These are phyloP conservation scores for Calcarius lapponicus DNA, from an alignment of 2,797 vertebrate genomes.

Conservation along the genomic window DNA sequence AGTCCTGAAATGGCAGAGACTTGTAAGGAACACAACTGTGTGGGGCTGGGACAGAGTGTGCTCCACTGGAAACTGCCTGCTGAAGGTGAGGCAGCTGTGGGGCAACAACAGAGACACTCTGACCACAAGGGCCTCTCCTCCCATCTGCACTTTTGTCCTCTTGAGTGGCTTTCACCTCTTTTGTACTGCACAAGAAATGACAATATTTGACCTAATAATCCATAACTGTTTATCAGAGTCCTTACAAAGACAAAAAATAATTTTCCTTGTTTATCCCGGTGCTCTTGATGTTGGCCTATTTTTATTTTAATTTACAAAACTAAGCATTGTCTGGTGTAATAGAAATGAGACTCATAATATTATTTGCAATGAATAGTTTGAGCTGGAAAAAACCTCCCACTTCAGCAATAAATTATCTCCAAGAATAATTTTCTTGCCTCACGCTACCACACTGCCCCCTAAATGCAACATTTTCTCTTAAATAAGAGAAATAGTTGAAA, in stretches of 20 bases:
- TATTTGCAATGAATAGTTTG: background rate
- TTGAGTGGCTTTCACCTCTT: background rate
- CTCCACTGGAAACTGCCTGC: background rate
- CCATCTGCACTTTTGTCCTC: background rate
- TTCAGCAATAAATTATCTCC: background rate
- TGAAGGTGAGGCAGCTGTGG: background rate
- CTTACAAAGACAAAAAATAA: background rate
- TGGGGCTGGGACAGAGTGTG: accelerated
- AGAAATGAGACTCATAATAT: background rate
- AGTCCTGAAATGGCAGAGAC: accelerated
- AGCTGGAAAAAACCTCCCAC: background rate
- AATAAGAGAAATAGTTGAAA: background rate
- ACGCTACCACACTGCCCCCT: background rate
- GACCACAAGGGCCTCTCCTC: background rate
- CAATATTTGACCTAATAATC: background rate
- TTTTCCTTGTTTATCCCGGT: background rate
- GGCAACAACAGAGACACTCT: background rate
- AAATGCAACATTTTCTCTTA: background rate
- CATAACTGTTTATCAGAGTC: background rate
- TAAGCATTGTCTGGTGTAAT: background rate
- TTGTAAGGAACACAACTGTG: accelerated
- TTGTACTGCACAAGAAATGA: background rate
- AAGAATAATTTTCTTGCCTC: background rate
- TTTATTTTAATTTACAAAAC: background rate
- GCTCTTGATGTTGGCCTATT: background rate